Evolutionary conservation across 2,888 invertebrate species (phyloP).

Genomic region (Leptothorax acervorum): DNA sequence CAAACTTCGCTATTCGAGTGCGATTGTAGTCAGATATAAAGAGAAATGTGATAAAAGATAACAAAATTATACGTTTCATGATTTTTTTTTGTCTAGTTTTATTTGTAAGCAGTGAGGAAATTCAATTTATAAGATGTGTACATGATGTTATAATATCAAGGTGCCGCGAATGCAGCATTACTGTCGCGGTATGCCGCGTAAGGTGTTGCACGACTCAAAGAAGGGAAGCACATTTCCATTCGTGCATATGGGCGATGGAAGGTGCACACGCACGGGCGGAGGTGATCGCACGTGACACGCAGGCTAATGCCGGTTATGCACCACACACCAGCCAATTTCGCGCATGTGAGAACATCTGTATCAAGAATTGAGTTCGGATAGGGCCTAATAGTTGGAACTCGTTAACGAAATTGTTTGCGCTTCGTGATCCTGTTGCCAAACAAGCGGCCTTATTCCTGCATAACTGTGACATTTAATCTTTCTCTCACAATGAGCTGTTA

Average conservation of each 20-base stretch:
- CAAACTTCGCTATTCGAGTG: too few species aligned
- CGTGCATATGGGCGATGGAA: constrained; percentile 57
- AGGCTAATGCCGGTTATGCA: constrained; percentile 69
- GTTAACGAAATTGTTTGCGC: constrained; percentile 75
- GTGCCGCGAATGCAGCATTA: not conserved
- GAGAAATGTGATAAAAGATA: too few species aligned
- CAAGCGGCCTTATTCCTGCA: not conserved
- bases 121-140: too few species aligned
- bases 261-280: constrained; percentile 78
- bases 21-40: too few species aligned
- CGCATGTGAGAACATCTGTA: constrained; percentile 63
- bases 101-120: too few species aligned
- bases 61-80: too few species aligned
- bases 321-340: constrained; percentile 65
- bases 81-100: too few species aligned
- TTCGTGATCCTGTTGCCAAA: constrained; percentile 70
- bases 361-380: constrained; percentile 72
- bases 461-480: not conserved
- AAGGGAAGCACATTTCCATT: constrained; percentile 61
- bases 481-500: not conserved
- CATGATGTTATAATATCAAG: not conserved
- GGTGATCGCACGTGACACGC: constrained; percentile 77
- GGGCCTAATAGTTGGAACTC: constrained; percentile 71
- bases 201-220: constrained; percentile 43
- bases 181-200: constrained; percentile 14